Evolutionary conservation across 30 jellyfish, hydroid and myxozoan species (phyloP).

Genomic region (Nemopilema nomurai): DNA sequence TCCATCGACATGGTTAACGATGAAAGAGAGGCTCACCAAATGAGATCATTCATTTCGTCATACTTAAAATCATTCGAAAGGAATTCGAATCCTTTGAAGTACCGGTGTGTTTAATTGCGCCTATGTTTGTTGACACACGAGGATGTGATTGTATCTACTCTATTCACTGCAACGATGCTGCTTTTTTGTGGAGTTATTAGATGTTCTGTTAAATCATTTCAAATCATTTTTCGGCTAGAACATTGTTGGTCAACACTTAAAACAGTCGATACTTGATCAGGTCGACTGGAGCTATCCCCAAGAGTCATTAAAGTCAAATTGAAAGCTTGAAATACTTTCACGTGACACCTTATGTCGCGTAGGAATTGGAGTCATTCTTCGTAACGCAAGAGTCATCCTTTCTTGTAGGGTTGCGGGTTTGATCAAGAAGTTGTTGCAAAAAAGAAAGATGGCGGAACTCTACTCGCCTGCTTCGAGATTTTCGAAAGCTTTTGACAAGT

Average conservation of each 20-base stretch:
- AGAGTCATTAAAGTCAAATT: no score
- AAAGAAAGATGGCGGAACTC: slow-evolving; percentile 48
- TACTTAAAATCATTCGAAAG: slow-evolving; percentile 46
- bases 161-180: no score
- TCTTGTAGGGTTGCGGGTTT: slow-evolving; percentile 48
- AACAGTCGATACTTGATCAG: no score
- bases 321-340: no score
- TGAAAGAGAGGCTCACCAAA: slow-evolving; percentile 79
- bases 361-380: background rate
- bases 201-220: background rate
- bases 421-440: slow-evolving; percentile 46
- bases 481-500: slow-evolving; percentile 71
- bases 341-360: no score
- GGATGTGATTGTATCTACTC: no score
- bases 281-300: no score
- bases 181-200: background rate
- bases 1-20: slow-evolving; percentile 89
- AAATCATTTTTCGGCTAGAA: no score
- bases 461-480: slow-evolving; percentile 74
- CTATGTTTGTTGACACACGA: background rate
- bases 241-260: no score
- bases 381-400: background rate
- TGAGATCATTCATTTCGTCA: slow-evolving; percentile 80
- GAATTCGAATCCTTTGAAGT: slow-evolving; percentile 63
- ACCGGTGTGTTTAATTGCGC: background rate